These are phyloP conservation scores for Parazoanthus darwini DNA, from an alignment of 92 coral and sea anemone genomes.

Conservation along the genomic window DNA sequence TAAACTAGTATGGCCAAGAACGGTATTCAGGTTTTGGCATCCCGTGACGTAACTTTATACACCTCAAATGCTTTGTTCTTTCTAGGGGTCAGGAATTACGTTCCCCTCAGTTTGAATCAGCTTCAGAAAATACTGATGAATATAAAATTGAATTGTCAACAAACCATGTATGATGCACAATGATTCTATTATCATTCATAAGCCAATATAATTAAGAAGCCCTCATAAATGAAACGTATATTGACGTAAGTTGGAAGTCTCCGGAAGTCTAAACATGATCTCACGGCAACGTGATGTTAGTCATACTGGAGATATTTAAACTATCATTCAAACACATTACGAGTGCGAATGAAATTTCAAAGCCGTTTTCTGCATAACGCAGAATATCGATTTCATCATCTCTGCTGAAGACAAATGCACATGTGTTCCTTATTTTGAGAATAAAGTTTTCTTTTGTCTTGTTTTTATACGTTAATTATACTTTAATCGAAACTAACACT, in stretches of 20 bases:
- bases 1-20: neutral
- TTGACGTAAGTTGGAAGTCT: constrained; percentile 5
- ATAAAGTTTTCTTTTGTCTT: neutral
- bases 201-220: constrained; percentile 13
- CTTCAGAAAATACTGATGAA: neutral
- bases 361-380: neutral
- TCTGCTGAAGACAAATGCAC: neutral
- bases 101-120: neutral
- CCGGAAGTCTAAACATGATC: neutral
- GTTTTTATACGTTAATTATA: neutral
- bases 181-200: neutral
- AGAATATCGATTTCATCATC: neutral
- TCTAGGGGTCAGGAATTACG: neutral
- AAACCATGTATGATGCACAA: neutral
- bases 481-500: neutral
- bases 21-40: neutral
- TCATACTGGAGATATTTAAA: neutral
- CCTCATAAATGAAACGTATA: neutral
- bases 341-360: neutral
- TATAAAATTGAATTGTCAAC: constrained; percentile 1
- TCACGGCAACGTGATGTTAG: neutral
- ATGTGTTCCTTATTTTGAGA: neutral
- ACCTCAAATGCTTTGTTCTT: constrained; percentile 19
- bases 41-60: constrained; percentile 8
- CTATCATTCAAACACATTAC: neutral